A percentile compares a stretch with the other conserved stretches of the same genome.
Evolutionary conservation across 2,797 vertebrate species (phyloP).

Genomic region (Bradypodion ventrale): DNA sequence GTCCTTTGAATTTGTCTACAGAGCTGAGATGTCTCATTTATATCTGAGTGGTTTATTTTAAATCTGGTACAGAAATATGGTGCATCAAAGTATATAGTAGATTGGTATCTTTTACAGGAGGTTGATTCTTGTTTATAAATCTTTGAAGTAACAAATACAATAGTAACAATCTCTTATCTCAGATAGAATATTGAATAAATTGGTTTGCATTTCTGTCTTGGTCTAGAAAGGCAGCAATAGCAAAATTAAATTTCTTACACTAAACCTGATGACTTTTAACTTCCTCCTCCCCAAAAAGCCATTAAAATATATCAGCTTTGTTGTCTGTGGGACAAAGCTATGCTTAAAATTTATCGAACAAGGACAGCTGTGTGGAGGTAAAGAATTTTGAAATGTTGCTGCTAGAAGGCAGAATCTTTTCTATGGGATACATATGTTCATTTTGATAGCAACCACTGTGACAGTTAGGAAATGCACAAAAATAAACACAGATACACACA

Average conservation of each 20-base stretch:
- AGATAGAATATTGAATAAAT: background rate
- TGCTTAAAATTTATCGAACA: slow-evolving; percentile 53
- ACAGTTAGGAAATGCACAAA: slow-evolving; percentile 50
- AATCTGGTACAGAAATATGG: background rate
- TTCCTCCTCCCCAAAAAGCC: slow-evolving; percentile 41
- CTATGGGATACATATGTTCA: slow-evolving; percentile 64
- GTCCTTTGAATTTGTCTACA: background rate
- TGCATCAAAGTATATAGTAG: background rate
- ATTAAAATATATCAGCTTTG: slow-evolving; percentile 38
- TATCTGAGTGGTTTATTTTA: background rate
- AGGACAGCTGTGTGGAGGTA: slow-evolving; percentile 50
- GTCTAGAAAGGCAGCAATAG: background rate
- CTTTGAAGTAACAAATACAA: background rate
- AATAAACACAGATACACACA: slow-evolving; percentile 33
- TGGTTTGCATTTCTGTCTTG: background rate
- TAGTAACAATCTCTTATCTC: background rate
- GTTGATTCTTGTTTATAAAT: background rate
- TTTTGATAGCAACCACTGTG: slow-evolving; percentile 68
- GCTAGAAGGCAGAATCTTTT: slow-evolving; percentile 52
- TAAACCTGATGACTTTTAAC: slow-evolving; percentile 43
- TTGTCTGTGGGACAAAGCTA: slow-evolving; percentile 53
- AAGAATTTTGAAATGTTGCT: slow-evolving; percentile 58
- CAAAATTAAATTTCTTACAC: background rate
- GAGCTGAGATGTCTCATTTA: background rate
- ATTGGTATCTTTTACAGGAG: background rate